Percentiles rank a stretch among this genome's conserved stretches.
These are phyloP conservation scores for Petaurus breviceps DNA, from an alignment of 2,113 vertebrate species.

Conservation along the genomic window DNA sequence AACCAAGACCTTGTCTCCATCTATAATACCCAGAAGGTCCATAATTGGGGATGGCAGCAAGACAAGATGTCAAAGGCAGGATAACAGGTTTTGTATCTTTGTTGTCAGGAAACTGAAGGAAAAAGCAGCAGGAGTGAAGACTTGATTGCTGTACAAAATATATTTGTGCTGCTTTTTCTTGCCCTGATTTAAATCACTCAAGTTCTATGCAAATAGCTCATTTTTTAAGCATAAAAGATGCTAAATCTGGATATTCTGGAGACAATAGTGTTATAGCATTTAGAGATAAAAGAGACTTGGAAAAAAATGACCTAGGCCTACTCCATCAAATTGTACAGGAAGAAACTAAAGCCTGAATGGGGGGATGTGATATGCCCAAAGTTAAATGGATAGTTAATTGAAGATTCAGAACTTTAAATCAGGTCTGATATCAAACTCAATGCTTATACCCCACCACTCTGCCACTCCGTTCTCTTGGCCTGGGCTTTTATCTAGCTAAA, in stretches of 20 bases:
- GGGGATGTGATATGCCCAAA: neutral
- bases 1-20: neutral
- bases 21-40: neutral
- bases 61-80: neutral
- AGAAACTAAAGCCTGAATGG: neutral
- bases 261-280: neutral
- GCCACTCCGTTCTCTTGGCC: neutral
- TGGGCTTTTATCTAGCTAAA: neutral
- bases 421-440: neutral
- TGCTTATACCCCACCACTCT: neutral
- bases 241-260: neutral
- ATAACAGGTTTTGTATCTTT: neutral
- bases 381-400: neutral
- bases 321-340: neutral
- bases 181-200: neutral
- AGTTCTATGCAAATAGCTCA: neutral
- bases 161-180: neutral
- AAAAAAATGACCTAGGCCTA: neutral
- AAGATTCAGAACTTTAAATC: neutral
- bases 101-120: neutral
- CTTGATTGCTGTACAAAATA: neutral
- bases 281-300: neutral
- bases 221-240: neutral
- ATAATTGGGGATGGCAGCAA: neutral
- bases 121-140: neutral